phyloP scores from a whole-genome alignment of 2,888 invertebrate genomes.

The Calliopum simillimum region DNA sequence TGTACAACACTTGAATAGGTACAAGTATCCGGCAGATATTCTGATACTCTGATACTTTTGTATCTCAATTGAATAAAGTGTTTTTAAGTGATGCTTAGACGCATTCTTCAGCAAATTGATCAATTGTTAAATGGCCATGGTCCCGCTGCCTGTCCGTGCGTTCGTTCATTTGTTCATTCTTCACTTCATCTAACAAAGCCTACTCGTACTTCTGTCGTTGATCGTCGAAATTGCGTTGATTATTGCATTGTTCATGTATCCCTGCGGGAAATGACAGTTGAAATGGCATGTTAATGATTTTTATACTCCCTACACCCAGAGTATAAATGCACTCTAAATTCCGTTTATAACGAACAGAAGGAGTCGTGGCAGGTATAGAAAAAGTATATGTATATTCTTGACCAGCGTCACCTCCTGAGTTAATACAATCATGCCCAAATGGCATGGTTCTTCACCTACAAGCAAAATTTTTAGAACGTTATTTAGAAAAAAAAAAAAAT shows the following conservation, averaged over 20 bases:
- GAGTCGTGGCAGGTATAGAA: too few species aligned
- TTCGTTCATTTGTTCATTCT: slow-evolving; percentile 1
- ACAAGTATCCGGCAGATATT: slow-evolving; percentile 1
- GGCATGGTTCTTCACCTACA: too few species aligned
- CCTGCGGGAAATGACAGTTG: too few species aligned
- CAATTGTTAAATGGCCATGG: slow-evolving; percentile 49
- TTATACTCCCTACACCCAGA: too few species aligned
- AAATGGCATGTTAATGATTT: too few species aligned
- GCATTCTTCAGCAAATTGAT: slow-evolving; percentile 60
- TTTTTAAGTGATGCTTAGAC: slow-evolving; percentile 62
- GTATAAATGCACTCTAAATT: too few species aligned
- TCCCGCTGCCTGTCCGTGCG: slow-evolving; percentile 3
- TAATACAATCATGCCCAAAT: too few species aligned
- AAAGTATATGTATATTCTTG: too few species aligned
- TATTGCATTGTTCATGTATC: not conserved
- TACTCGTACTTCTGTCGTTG: not conserved
- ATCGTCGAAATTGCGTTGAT: not conserved
- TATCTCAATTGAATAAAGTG: slow-evolving; percentile 58
- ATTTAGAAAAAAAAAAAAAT: too few species aligned
- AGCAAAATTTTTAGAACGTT: too few species aligned
- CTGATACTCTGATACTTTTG: slow-evolving; percentile 24
- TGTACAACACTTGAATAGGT: not conserved
- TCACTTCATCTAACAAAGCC: not conserved
- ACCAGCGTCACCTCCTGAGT: too few species aligned
- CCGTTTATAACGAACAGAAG: too few species aligned